Base-by-base conservation (phyloP, 2,888 invertebrate species). In the Elysia crispata region DNA sequence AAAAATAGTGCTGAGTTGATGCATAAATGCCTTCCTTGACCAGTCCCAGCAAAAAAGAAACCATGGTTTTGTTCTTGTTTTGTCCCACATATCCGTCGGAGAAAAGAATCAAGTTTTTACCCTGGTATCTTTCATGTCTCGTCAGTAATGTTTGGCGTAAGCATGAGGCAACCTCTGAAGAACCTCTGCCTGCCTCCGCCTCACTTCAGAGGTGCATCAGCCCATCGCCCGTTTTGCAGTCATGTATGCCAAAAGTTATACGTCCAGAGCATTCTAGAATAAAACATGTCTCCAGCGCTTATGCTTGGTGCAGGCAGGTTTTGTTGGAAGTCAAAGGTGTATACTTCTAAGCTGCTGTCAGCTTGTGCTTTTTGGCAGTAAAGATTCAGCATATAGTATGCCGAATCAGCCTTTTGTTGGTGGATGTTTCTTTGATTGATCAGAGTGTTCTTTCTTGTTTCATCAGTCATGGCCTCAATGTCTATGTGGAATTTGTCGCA, bases 211-310 rank as follows among this genome's bases (percentile, higher is more conserved):
- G 66, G 60, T 77, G 77, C 81, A 81, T 80, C 15, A 73, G 54
- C 30, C 72, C 81, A 41, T 72, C 72, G 18, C 67, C 77, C 31
- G 70, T 73, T 77, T 77, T 67, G 31, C 67, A 77, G 49, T 81
- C 73, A 76, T 81, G 81, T 60, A 81, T 66, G 70, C 77, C 77
- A 64, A 77, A 70, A n/a, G 72, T 81, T 81, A 57, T 77, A 80
- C 5, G 80, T 80, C 80, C 80, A 80, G 25, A 80, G 72, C 57
- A 25, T 33, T 57, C 80, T 76, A n/a, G 70, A 41, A 72, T 80
- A 80, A 75, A 75, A 75, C 62, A 75, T 75, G 62, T 81, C 78
- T 62, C 81, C 73, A 28, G 74, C 67, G 18, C 64, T 79, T n/a
- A 81, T 41, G 57, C 69, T 74, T 76, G 79, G 79, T 54, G 54